Evolutionary conservation across 2,113 vertebrate species (phyloP).

Genomic region (Potamarius usumacintae): DNA sequence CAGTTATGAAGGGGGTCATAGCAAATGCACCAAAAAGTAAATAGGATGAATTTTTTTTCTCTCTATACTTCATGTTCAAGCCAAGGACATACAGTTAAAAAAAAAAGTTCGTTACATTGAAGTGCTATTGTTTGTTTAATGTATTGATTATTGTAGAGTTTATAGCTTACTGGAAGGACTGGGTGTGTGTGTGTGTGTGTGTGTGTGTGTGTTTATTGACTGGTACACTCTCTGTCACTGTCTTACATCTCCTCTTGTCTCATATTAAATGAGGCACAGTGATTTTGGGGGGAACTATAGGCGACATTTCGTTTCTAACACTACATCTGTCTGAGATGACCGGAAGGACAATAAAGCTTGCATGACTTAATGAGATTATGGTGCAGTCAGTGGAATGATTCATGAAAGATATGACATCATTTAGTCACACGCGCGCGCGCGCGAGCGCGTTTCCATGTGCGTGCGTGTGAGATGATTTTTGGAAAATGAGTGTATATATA

Average conservation of each 20-base stretch:
- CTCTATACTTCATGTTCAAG: too few species aligned
- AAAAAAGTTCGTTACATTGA: background rate
- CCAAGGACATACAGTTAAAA: background rate
- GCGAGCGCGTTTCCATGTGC: too few species aligned
- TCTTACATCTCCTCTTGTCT: background rate
- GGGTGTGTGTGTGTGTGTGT: background rate
- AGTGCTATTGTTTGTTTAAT: background rate
- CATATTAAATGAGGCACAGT: background rate
- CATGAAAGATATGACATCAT: background rate
- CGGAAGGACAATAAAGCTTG: background rate
- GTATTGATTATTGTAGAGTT: background rate
- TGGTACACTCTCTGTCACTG: background rate
- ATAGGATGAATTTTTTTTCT: too few species aligned
- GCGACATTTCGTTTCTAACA: background rate
- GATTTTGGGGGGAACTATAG: background rate
- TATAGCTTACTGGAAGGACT: background rate
- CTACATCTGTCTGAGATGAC: background rate
- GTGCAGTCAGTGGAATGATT: background rate
- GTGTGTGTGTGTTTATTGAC: background rate
- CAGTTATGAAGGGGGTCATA: background rate
- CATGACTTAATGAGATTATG: background rate
- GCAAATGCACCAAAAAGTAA: background rate
- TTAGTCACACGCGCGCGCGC: background rate
- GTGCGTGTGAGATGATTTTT: background rate
- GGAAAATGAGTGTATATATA: too few species aligned